Conservation (phyloP, 2,888 invertebrate genomes). For the Agriopis leucophaearia region DNA sequence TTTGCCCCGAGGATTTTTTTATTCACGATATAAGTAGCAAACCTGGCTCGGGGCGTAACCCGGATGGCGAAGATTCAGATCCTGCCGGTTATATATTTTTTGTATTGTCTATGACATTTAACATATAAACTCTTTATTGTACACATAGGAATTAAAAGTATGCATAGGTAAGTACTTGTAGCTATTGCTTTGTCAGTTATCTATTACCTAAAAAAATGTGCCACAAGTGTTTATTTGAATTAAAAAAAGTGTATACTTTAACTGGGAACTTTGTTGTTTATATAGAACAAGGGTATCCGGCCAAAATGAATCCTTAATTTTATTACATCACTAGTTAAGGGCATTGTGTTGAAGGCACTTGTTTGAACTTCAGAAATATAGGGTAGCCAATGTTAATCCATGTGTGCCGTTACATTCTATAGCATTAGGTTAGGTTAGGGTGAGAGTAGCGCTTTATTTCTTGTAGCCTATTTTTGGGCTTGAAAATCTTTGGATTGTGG, state of each 20-base stretch:
- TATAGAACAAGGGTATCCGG: neutral
- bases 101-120: too few species aligned
- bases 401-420: constrained; percentile 13
- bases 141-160: too few species aligned
- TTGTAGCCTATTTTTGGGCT: constrained; percentile 6
- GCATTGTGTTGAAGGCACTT: constrained; percentile 4
- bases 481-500: constrained; percentile 5
- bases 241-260: neutral
- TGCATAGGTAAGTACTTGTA: too few species aligned
- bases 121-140: too few species aligned
- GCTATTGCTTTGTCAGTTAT: too few species aligned
- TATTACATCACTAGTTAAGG: constrained; percentile 12
- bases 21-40: too few species aligned
- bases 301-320: neutral
- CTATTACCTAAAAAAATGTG: too few species aligned
- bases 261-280: neutral
- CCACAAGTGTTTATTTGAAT: too few species aligned
- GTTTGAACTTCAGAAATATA: constrained; percentile 23
- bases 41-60: too few species aligned
- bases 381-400: constrained; percentile 22
- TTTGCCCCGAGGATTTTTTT: too few species aligned
- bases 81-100: too few species aligned
- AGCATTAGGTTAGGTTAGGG: constrained; percentile 19
- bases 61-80: too few species aligned
- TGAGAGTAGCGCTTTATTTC: constrained; percentile 6